Evolutionary conservation across 2,888 invertebrate genomes (phyloP).

Genomic region (Volucella inflata): DNA sequence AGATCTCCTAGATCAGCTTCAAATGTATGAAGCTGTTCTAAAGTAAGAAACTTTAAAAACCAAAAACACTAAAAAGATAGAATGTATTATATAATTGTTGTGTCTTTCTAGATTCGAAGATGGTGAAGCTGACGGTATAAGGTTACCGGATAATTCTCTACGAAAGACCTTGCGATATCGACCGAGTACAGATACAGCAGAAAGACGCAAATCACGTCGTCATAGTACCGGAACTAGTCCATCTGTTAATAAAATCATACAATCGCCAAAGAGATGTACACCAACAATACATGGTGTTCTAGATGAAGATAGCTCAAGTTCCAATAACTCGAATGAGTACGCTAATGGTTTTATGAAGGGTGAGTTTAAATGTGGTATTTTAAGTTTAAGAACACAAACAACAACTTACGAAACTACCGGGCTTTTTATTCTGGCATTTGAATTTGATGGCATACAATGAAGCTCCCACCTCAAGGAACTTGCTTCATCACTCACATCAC

Average conservation of each 20-base stretch:
- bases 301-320: constrained; percentile 85
- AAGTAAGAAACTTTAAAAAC: constrained; percentile 86
- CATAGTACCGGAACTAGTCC: constrained; percentile 89
- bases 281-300: constrained; percentile 80
- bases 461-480: no score
- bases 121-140: constrained; percentile 84
- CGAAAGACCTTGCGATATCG: constrained; percentile 90
- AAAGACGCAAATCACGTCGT: constrained; percentile 91
- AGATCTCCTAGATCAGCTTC: constrained; percentile 96
- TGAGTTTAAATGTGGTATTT: constrained; percentile 3
- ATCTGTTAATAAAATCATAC: constrained; percentile 80
- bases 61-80: background rate
- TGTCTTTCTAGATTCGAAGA: constrained; percentile 84
- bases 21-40: constrained; percentile 96
- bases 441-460: no score
- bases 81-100: background rate
- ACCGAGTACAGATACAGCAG: constrained; percentile 86
- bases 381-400: no score
- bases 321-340: constrained; percentile 84
- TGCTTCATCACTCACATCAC: no score
- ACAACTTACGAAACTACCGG: no score
- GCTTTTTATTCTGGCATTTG: no score
- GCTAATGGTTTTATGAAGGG: constrained; percentile 78
- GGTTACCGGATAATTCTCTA: constrained; percentile 88
- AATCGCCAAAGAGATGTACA: constrained; percentile 80